Evolutionary conservation across 2,888 invertebrate species (phyloP), one percentile per base, ranked within the genome.

Genomic region (Aphidius colemani): DNA sequence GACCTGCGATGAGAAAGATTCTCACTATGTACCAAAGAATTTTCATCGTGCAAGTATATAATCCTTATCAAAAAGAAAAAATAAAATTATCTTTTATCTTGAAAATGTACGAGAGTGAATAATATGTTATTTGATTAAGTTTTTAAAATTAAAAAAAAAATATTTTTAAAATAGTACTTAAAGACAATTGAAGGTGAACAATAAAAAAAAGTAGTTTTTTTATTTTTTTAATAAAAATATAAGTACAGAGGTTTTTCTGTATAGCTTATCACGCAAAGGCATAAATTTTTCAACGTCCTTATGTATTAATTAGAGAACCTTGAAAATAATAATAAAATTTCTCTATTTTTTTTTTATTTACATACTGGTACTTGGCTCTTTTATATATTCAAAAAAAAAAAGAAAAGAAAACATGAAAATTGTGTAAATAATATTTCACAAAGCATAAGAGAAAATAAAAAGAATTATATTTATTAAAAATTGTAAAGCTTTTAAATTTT

Each of bases 271-370:
- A 64, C 55, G 59, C 63, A 49, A 64, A 39, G 49, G 46, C 51
- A 64, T 64, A 64, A 64, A 64, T 64, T 55, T 64, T 63, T 63
- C 39, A 44, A 53, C 59, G 53, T 53, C 48, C 63, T 64, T 64
- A 64, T 59, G 49, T 59, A 64, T 64, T 59, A 64, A 64, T 64
- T 64, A 64, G 59, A 45, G 55, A 59, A 48, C 53, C 44, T 51
- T 58, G 49, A 49, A 59, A 59, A 41, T 41, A 18, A 43, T 59
- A 53, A 46, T 30, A n/a, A 30, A 39, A 45, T 61, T 61, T 61
- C 2, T 18, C 2, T 2, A 18, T 18, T 18, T 18, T 18, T 18
- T 18, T 18, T 56, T 49, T 61, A 49, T 56, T 61, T 18, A 11
- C 40, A 48, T 49, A 61, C 56, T 56, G 61, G 61, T 61, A 61